These are phyloP conservation scores for Erithacus rubecula DNA, from an alignment of 2,797 vertebrate species.

Conservation along the genomic window DNA sequence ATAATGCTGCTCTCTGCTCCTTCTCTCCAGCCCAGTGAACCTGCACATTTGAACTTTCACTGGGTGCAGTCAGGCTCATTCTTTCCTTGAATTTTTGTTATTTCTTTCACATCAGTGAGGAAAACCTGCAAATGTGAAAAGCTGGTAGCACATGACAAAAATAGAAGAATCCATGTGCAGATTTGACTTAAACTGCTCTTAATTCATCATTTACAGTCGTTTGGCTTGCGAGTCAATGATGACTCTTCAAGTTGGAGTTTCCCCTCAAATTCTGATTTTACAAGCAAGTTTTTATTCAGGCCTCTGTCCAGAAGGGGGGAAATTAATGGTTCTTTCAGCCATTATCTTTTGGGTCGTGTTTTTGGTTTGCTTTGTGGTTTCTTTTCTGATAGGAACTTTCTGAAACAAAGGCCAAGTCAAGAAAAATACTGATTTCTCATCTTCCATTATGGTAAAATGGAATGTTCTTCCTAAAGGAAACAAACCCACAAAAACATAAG, in stretches of 20 bases:
- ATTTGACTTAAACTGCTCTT: background rate
- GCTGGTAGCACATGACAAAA: background rate
- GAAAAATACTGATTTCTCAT: background rate
- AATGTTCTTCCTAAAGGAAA: slow-evolving; percentile 11
- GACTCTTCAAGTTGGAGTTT: slow-evolving; percentile 44
- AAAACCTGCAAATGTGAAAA: background rate
- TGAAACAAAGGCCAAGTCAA: background rate
- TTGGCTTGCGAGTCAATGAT: background rate
- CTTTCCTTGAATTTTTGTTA: background rate
- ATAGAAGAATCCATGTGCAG: background rate
- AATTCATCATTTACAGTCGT: slow-evolving; percentile 16
- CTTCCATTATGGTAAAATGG: background rate
- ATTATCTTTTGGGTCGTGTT: background rate
- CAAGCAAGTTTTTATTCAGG: slow-evolving; percentile 20
- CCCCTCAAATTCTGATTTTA: slow-evolving; percentile 42
- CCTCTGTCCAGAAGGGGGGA: background rate
- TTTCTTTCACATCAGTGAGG: background rate
- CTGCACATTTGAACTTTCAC: background rate
- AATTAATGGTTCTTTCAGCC: background rate
- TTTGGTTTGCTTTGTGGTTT: background rate
- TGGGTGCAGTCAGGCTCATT: background rate
- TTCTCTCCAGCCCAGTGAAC: background rate
- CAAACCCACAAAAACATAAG: background rate
- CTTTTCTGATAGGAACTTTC: background rate
- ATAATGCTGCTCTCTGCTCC: background rate